Conservation (phyloP, 2,888 invertebrate genomes). For the Leptinotarsa haldemani region DNA sequence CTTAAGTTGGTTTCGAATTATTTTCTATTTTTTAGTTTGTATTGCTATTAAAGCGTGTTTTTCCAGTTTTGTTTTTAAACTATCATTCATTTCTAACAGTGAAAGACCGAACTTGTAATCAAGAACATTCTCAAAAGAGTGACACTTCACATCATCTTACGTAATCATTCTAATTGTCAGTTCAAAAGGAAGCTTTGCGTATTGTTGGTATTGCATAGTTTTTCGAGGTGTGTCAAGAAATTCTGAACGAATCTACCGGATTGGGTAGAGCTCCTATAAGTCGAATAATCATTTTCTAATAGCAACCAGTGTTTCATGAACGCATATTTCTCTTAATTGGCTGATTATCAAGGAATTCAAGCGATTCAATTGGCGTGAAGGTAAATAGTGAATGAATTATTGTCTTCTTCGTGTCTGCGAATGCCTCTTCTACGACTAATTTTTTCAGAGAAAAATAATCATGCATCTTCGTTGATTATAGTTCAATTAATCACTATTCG, state of each 20-base stretch:
- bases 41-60: no score
- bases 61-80: no score
- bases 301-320: neutral
- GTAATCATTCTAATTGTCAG: no score
- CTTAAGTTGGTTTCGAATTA: no score
- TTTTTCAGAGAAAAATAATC: neutral
- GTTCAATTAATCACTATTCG: no score
- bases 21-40: no score
- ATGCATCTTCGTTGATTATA: neutral
- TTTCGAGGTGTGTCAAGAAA: neutral
- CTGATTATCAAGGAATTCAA: neutral
- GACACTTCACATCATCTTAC: no score
- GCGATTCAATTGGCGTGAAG: conserved; percentile 1
- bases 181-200: no score
- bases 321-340: neutral
- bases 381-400: neutral
- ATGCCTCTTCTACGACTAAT: neutral
- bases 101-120: no score
- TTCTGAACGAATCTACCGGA: neutral
- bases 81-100: no score
- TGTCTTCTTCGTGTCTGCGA: neutral
- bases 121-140: no score
- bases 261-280: neutral
- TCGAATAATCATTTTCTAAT: neutral
- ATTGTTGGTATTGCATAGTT: no score